A percentile compares a stretch with the other conserved stretches of the same genome.
Conservation (phyloP, 2,113 vertebrate species). For the Macaca mulatta region DNA sequence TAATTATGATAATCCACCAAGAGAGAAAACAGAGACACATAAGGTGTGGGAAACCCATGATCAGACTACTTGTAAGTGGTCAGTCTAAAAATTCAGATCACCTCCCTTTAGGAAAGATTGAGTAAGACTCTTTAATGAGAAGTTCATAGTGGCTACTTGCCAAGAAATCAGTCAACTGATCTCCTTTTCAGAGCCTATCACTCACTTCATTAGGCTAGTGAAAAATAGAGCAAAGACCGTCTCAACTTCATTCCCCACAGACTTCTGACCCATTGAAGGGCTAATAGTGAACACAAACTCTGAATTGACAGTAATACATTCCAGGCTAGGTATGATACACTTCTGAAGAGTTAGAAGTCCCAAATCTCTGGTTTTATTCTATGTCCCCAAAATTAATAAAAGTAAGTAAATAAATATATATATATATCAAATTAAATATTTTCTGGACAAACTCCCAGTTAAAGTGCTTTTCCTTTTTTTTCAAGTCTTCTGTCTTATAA, state of each 20-base stretch:
- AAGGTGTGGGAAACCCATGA: background rate
- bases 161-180: constrained; percentile 68
- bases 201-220: constrained; percentile 73
- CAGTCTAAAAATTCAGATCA: constrained; percentile 32
- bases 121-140: constrained; percentile 63
- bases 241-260: constrained; percentile 52
- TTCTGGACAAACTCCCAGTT: background rate
- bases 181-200: constrained; percentile 62
- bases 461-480: background rate
- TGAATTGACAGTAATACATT: background rate
- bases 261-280: constrained; percentile 27
- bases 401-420: background rate
- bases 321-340: background rate
- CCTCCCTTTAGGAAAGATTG: constrained; percentile 45
- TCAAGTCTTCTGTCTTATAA: background rate
- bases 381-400: background rate
- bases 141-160: constrained; percentile 63
- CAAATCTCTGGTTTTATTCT: background rate
- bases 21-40: background rate
- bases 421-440: background rate
- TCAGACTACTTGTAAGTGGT: background rate
- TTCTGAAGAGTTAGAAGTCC: background rate
- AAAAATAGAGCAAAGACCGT: constrained; percentile 66
- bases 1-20: background rate
- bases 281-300: constrained; percentile 27